These are phyloP conservation scores for Diplodus puntazzo DNA, from an alignment of 2,797 vertebrate species.

Conservation along the genomic window DNA sequence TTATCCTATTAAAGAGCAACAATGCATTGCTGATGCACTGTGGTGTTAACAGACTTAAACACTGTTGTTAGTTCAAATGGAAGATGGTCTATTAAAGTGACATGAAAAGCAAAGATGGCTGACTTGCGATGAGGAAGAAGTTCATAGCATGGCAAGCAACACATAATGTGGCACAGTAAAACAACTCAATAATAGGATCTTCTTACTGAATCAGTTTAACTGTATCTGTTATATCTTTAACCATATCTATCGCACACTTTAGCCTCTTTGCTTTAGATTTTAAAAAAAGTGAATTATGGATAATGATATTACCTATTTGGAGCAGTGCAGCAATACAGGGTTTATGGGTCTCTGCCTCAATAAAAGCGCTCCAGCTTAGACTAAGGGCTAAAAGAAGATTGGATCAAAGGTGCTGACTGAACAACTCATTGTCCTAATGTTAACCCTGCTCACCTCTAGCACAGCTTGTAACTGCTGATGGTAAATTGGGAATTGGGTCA, in stretches of 20 bases:
- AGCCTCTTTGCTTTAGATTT: slow-evolving; percentile 51
- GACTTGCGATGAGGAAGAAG: slow-evolving; percentile 55
- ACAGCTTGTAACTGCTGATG: slow-evolving; percentile 45
- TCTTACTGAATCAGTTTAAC: slow-evolving; percentile 55
- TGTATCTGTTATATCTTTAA: slow-evolving; percentile 11
- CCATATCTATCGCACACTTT: slow-evolving; percentile 44
- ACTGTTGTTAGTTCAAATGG: slow-evolving; percentile 66
- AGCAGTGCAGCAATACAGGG: slow-evolving; percentile 47
- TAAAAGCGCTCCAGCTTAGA: slow-evolving; percentile 55
- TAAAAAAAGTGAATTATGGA: slow-evolving; percentile 63
- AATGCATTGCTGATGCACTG: slow-evolving; percentile 41
- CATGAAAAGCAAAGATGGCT: slow-evolving; percentile 66
- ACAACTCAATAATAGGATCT: slow-evolving; percentile 46
- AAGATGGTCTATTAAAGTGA: slow-evolving; percentile 51
- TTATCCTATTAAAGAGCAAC: slow-evolving; percentile 20
- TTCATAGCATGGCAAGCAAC: slow-evolving; percentile 65
- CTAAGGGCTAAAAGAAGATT: slow-evolving; percentile 65
- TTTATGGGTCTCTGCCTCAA: slow-evolving; percentile 66
- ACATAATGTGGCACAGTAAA: slow-evolving; percentile 60
- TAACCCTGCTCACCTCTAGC: slow-evolving; percentile 61
- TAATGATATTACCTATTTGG: slow-evolving; percentile 62
- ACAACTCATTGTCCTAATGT: slow-evolving; percentile 62
- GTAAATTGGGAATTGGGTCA: slow-evolving; percentile 58
- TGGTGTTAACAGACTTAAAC: slow-evolving; percentile 43
- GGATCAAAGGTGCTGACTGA: slow-evolving; percentile 74